A percentile compares a stretch with the other conserved stretches of the same genome.
phyloP scores from a whole-genome alignment of 2,113 vertebrate genomes.

The Pseudorasbora parva region DNA sequence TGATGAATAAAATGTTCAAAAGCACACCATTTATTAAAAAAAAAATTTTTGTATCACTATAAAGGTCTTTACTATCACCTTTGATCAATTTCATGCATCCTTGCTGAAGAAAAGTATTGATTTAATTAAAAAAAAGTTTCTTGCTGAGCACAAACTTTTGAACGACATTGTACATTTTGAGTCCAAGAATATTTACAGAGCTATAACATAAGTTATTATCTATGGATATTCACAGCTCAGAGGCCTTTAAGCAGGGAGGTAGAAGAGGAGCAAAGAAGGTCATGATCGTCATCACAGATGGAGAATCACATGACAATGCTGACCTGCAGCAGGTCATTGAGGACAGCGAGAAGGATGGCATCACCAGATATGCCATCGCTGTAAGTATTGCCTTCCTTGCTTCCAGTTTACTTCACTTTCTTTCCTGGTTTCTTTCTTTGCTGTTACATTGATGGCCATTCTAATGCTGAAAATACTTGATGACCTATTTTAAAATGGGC shows the following conservation, averaged over 20 bases:
- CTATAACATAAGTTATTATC: not conserved
- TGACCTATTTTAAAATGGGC: conserved; percentile 24
- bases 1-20: too few species aligned
- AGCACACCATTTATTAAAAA: too few species aligned
- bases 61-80: not conserved
- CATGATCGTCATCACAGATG: conserved; percentile 98
- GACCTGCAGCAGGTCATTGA: conserved; percentile 87
- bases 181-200: not conserved
- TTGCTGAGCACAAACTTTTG: not conserved
- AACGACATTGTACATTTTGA: not conserved
- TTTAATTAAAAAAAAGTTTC: not conserved
- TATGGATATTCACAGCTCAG: conserved; percentile 62
- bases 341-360: conserved; percentile 87
- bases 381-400: conserved; percentile 64
- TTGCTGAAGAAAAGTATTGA: not conserved
- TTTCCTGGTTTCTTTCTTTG: conserved; percentile 4
- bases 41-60: not conserved
- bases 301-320: conserved; percentile 95
- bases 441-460: conserved; percentile 25
- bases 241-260: conserved; percentile 90
- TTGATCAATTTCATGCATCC: not conserved
- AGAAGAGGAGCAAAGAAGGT: conserved; percentile 93
- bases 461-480: conserved; percentile 23
- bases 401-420: not conserved
- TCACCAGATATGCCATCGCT: conserved; percentile 94